Base-by-base conservation (phyloP, 2,113 vertebrate species). In the Struthio camelus region DNA sequence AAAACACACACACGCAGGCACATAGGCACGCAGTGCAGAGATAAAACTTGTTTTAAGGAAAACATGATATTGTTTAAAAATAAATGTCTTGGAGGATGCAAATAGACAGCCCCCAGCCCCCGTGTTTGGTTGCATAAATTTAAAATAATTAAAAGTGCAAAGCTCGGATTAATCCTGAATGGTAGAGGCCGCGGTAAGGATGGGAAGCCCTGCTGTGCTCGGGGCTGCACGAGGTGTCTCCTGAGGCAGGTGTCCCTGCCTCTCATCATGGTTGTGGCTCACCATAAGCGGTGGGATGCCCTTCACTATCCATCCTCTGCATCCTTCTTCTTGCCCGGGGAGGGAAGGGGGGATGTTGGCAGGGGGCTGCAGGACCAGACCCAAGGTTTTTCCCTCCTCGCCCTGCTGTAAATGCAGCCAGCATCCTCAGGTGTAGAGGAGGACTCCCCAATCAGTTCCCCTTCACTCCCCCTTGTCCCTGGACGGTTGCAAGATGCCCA, bases 21-120 rank as follows among this genome's bases (percentile, higher is more conserved):
- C 83, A 11, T 59, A 89, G 93, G 76, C 56, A 71, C 75, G 59
- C 9, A 38, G 93, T 17, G 5, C 66, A 85, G 90, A 95, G 96
- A 94, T 90, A 96, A 97, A 97, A 96, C 87, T 98, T 94, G 85
- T 82, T 97, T 96, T 58, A 75, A 87, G 91, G 93, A 96, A 93
- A 95, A 94, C 67, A 85, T 30, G 91, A 93, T 90, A 94, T 94
- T 95, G 84, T 95, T 96, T 84, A 83, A 90, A 96, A 96, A 94
- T 92, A 95, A 96, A 90, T 88, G 75, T 34, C 73, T 94, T 0
- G 14, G 53, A 93, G 87, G 73, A 79, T 73, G 79, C 87, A 95
- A 94, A 95, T 75, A 91, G 91, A 32, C 91, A 85, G 89, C 96
- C 91, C 61, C 85, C 27, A 3, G 80, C 80, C 77, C 67, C 86